These are phyloP conservation scores for Chouioia cunea DNA, from an alignment of 2,888 invertebrate species.

Conservation along the genomic window DNA sequence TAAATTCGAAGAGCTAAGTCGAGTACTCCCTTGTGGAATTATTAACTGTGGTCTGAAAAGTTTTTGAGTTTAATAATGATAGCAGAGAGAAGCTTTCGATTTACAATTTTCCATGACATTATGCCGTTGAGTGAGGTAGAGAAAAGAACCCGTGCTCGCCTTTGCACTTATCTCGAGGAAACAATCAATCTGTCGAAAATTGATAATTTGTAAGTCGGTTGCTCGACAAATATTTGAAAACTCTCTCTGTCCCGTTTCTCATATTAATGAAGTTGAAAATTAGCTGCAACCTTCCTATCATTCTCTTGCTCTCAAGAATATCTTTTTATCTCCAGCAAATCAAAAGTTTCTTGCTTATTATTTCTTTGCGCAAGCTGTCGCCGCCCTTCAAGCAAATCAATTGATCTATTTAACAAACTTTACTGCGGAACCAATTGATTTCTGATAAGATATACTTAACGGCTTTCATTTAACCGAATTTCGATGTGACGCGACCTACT, in stretches of 20 bases:
- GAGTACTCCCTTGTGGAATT: neutral
- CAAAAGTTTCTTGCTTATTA: conserved; percentile 12
- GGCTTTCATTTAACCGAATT: too few relatives aligned
- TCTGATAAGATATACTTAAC: too few relatives aligned
- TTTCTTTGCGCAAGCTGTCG: neutral
- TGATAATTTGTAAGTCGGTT: conserved; percentile 26
- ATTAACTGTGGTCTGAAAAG: conserved; percentile 25
- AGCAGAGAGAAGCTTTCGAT: neutral
- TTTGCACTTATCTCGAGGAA: conserved; percentile 12
- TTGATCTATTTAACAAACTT: conserved; percentile 16
- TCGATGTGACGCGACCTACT: too few relatives aligned
- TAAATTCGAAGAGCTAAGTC: conserved; percentile 10
- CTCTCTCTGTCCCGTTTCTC: neutral
- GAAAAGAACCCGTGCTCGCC: conserved; percentile 14
- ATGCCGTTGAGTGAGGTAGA: neutral
- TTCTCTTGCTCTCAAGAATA: too few relatives aligned
- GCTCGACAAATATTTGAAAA: conserved; percentile 21
- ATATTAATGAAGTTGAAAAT: conserved; percentile 22
- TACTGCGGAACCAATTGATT: too few relatives aligned
- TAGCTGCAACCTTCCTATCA: neutral
- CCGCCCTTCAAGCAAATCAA: neutral
- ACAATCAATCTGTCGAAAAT: conserved; percentile 15
- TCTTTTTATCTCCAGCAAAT: neutral
- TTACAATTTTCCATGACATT: conserved; percentile 31
- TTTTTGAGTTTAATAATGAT: conserved; percentile 25